Conservation (phyloP, 2,113 vertebrate species). For the Apteryx owenii region DNA sequence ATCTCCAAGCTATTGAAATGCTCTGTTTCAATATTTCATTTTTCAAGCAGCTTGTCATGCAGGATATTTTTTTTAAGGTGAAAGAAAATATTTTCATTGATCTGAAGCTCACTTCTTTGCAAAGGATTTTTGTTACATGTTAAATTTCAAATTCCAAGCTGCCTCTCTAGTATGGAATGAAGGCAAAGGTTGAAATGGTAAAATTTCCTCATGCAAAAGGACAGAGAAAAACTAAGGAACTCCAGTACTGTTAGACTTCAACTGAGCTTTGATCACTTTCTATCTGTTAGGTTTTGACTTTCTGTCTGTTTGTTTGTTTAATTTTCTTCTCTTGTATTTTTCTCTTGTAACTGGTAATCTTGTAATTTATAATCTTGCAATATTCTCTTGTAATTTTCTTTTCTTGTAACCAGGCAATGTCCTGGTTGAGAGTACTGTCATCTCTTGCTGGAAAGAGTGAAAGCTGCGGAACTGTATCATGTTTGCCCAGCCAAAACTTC, state of each 20-base stretch:
- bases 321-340: not conserved
- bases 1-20: not conserved
- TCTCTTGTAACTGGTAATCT: too few relatives aligned
- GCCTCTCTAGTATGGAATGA: not conserved
- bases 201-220: not conserved
- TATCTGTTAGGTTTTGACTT: not conserved
- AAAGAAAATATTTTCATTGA: not conserved
- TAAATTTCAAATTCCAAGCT: not conserved
- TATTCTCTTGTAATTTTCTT: not conserved
- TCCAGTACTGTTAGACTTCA: not conserved
- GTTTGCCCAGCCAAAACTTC: not conserved
- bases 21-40: not conserved
- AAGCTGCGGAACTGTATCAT: not conserved
- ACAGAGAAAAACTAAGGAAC: not conserved
- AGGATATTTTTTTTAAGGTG: not conserved
- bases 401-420: not conserved
- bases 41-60: not conserved
- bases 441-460: not conserved
- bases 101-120: not conserved
- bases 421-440: not conserved
- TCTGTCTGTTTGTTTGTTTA: not conserved
- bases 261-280: not conserved
- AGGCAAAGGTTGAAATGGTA: not conserved
- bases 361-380: too few relatives aligned
- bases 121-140: not conserved